Conservation (phyloP, 2,113 vertebrate species). For the Platichthys stellatus region DNA sequence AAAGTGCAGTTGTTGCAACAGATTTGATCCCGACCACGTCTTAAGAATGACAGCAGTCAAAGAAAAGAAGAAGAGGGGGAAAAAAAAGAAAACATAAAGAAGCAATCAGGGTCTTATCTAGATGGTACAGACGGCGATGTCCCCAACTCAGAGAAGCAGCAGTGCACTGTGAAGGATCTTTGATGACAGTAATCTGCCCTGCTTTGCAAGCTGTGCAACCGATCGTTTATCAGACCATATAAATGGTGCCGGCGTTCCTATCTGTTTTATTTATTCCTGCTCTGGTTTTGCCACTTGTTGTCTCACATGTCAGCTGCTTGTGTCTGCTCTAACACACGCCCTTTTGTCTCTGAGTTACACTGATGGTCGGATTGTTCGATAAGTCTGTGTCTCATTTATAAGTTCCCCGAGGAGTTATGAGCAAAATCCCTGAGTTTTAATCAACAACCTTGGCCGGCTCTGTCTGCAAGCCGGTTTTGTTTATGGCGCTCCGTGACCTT, state of each 20-base stretch:
- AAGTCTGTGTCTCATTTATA: constrained; percentile 38
- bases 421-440: constrained; percentile 60
- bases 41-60: constrained; percentile 27
- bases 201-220: constrained; percentile 35
- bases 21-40: background rate
- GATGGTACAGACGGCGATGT: constrained; percentile 49
- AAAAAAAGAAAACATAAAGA: constrained; percentile 19
- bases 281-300: constrained; percentile 51
- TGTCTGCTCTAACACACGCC: constrained; percentile 41
- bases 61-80: background rate
- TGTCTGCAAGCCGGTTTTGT: constrained; percentile 57
- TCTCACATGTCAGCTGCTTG: constrained; percentile 59
- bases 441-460: constrained; percentile 45
- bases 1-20: background rate
- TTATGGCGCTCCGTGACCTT: constrained; percentile 72
- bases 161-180: constrained; percentile 52
- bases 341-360: constrained; percentile 51
- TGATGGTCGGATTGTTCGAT: constrained; percentile 25
- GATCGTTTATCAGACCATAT: constrained; percentile 15
- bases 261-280: constrained; percentile 30
- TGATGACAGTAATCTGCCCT: constrained; percentile 46
- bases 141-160: constrained; percentile 41
- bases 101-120: constrained; percentile 51
- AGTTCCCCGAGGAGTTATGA: constrained; percentile 44
- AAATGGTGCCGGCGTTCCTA: constrained; percentile 4